These are phyloP conservation scores for Candoia aspera DNA, from an alignment of 2,113 vertebrate genomes.

Conservation along the genomic window DNA sequence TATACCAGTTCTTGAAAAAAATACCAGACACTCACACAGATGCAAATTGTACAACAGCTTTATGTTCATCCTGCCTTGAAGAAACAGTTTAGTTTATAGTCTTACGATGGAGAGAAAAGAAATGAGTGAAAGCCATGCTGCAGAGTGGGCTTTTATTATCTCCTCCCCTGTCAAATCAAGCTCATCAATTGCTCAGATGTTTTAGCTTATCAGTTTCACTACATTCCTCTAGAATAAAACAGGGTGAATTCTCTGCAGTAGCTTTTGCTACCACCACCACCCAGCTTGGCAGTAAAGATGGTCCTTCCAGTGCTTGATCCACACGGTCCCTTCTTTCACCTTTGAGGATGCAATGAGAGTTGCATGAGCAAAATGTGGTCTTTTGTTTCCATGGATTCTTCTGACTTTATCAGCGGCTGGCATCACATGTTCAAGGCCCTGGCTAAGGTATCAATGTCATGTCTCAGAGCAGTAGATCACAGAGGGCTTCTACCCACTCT, in stretches of 20 bases:
- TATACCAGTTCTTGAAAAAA: not conserved
- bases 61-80: not conserved
- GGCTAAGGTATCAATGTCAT: not conserved
- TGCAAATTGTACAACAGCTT: not conserved
- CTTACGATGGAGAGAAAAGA: not conserved
- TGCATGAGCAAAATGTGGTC: not conserved
- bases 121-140: not conserved
- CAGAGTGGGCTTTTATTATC: not conserved
- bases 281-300: not conserved
- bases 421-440: not conserved
- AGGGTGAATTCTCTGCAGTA: not conserved
- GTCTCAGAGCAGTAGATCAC: not conserved
- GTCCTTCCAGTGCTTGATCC: not conserved
- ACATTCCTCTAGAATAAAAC: not conserved
- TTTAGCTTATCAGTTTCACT: constrained; percentile 7
- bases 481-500: not conserved
- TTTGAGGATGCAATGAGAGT: not conserved
- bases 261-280: not conserved
- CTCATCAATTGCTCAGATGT: not conserved
- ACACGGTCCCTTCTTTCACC: not conserved
- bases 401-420: not conserved
- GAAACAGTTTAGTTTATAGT: not conserved
- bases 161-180: constrained; percentile 2
- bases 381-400: not conserved
- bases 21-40: too few relatives aligned